Evolutionary conservation across 2,888 invertebrate species (phyloP).

Genomic region (Cryptosula pallasiana): DNA sequence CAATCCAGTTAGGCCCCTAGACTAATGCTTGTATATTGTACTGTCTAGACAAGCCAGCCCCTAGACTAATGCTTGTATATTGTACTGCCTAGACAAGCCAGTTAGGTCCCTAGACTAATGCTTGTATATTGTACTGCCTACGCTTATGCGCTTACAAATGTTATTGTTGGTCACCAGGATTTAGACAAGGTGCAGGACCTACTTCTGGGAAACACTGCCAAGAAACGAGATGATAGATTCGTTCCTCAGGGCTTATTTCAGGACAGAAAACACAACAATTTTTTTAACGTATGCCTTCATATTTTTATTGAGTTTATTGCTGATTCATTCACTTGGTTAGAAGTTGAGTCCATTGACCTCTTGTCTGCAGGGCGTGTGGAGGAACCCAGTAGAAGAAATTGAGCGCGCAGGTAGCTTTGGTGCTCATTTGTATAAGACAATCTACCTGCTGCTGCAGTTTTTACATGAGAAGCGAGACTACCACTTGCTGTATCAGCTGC

Average conservation of each 20-base stretch:
- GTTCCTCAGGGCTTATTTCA: slow-evolving; percentile 74
- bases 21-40: too few relatives aligned
- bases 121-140: too few relatives aligned
- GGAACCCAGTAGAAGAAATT: slow-evolving; percentile 81
- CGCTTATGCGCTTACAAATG: too few relatives aligned
- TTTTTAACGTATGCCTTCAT: slow-evolving; percentile 69
- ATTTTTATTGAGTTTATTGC: too few relatives aligned
- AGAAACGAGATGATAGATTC: not conserved
- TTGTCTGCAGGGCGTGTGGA: slow-evolving; percentile 82
- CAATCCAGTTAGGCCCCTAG: too few relatives aligned
- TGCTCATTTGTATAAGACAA: slow-evolving; percentile 81
- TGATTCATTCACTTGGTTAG: too few relatives aligned
- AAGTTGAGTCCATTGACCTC: too few relatives aligned
- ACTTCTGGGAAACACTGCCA: slow-evolving; percentile 51
- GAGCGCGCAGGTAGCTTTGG: slow-evolving; percentile 87
- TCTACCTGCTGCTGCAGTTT: slow-evolving; percentile 74
- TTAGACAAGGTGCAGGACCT: slow-evolving; percentile 31
- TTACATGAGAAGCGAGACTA: slow-evolving; percentile 74
- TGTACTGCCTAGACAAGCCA: too few relatives aligned
- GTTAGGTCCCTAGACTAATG: too few relatives aligned
- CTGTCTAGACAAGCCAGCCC: too few relatives aligned
- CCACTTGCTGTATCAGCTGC: slow-evolving; percentile 71
- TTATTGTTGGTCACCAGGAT: slow-evolving; percentile 26
- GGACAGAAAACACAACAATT: slow-evolving; percentile 77
- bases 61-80: too few relatives aligned